Conservation (phyloP, 30 jellyfish, hydroid and myxozoan species). For the Mastigias papua region DNA sequence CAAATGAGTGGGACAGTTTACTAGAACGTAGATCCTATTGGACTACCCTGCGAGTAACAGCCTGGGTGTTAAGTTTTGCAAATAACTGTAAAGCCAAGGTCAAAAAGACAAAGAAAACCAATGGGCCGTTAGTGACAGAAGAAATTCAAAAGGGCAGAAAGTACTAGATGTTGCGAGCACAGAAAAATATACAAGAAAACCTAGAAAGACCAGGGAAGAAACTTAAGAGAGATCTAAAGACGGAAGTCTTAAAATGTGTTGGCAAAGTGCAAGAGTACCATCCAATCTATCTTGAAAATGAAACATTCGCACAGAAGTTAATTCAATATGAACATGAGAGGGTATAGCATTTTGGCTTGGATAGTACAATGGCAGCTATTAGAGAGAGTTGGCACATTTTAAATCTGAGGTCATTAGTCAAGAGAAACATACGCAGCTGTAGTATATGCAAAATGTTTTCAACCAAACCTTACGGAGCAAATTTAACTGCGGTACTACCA, state of each 20-base stretch:
- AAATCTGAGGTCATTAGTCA: conserved; percentile 29
- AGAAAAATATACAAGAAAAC: conserved; percentile 10
- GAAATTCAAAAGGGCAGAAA: conserved; percentile 35
- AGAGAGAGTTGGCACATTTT: conserved; percentile 53
- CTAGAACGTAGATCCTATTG: conserved; percentile 43
- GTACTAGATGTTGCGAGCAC: conserved; percentile 27
- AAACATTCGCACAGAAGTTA: conserved; percentile 40
- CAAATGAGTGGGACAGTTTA: conserved; percentile 45
- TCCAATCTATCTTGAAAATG: conserved; percentile 59
- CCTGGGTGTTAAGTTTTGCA: conserved; percentile 49
- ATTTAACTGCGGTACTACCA: too few species aligned
- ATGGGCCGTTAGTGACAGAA: conserved; percentile 44
- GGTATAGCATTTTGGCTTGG: conserved; percentile 50
- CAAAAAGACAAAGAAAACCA: not conserved
- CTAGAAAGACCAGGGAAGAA: conserved; percentile 50
- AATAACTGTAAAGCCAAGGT: conserved; percentile 36
- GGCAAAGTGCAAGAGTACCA: conserved; percentile 52
- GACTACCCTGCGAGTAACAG: conserved; percentile 55
- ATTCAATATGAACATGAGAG: conserved; percentile 42
- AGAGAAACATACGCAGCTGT: conserved; percentile 28
- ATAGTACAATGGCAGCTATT: conserved; percentile 57
- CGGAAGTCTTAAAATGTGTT: conserved; percentile 31
- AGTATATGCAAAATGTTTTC: conserved; percentile 61
- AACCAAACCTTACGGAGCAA: conserved; percentile 35
- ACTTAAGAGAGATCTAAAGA: conserved; percentile 12